A percentile compares a stretch with the other conserved stretches of the same genome.
Evolutionary conservation across 1,140 invertebrate species (phyloP).

Genomic region (Drosophila arawakana): DNA sequence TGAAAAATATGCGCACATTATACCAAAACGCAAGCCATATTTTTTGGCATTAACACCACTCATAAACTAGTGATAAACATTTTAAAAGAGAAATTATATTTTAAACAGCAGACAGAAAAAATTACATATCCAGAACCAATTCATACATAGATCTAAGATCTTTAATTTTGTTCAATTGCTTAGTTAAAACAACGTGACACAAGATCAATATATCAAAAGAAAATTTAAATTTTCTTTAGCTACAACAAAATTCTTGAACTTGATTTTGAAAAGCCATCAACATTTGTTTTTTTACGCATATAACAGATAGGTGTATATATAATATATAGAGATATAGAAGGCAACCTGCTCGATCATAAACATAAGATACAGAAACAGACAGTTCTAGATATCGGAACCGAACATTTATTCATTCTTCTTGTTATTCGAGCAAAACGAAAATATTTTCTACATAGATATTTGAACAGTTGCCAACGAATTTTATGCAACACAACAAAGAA

Average conservation of each 20-base stretch:
- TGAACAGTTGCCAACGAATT: constrained; percentile 74
- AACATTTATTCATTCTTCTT: constrained; percentile 66
- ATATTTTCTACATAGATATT: constrained; percentile 61
- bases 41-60: constrained; percentile 72
- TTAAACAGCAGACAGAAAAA: constrained; percentile 29
- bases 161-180: constrained; percentile 7
- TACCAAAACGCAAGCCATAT: constrained; percentile 47
- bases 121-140: constrained; percentile 7
- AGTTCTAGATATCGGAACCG: constrained; percentile 50
- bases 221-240: constrained; percentile 32
- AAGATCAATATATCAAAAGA: constrained; percentile 1
- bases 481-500: constrained; percentile 64
- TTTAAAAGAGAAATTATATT: constrained; percentile 44
- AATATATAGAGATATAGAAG: constrained; percentile 39
- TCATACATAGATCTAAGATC: not conserved
- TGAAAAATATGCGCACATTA: constrained; percentile 38
- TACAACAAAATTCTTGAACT: constrained; percentile 66
- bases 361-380: constrained; percentile 32
- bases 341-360: constrained; percentile 47
- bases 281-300: constrained; percentile 16
- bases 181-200: constrained; percentile 16
- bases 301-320: constrained; percentile 15
- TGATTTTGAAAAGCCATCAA: constrained; percentile 65
- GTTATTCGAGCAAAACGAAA: constrained; percentile 62
- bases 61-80: constrained; percentile 43